Conservation (phyloP, 30 jellyfish, hydroid and myxozoan genomes). For the Hydra vulgaris region DNA sequence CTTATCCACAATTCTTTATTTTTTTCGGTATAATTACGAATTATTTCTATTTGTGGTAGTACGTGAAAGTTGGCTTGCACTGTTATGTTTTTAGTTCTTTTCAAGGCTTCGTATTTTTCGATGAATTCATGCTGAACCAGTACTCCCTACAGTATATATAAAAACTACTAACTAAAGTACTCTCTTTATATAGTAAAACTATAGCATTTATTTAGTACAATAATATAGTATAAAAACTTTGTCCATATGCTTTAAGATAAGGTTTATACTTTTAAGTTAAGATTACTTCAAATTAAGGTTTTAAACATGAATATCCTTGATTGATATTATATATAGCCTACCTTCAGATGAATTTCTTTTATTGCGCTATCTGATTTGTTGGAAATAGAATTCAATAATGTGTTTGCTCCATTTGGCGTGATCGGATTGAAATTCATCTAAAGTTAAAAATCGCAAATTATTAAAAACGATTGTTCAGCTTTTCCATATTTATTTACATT, state of each 20-base stretch:
- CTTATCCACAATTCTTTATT: conserved; percentile 38
- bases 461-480: too few species aligned
- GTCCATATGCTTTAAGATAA: too few species aligned
- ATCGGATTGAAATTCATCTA: conserved; percentile 71
- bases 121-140: conserved; percentile 42
- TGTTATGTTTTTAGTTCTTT: conserved; percentile 15
- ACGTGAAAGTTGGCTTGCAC: conserved; percentile 42
- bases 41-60: conserved; percentile 21
- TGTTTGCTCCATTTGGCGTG: conserved; percentile 34
- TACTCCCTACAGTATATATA: conserved; percentile 54
- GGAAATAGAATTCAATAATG: conserved; percentile 24
- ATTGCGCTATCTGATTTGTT: conserved; percentile 38
- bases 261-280: too few species aligned
- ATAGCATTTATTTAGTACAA: too few species aligned
- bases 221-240: too few species aligned
- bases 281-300: too few species aligned
- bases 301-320: too few species aligned
- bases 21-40: conserved; percentile 13
- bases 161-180: too few species aligned
- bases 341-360: conserved; percentile 48
- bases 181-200: too few species aligned
- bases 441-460: background rate
- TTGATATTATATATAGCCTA: too few species aligned
- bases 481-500: too few species aligned
- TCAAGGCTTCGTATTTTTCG: conserved; percentile 23